phyloP scores from a whole-genome alignment of 2,888 invertebrate genomes.

The Andrena haemorrhoa region DNA sequence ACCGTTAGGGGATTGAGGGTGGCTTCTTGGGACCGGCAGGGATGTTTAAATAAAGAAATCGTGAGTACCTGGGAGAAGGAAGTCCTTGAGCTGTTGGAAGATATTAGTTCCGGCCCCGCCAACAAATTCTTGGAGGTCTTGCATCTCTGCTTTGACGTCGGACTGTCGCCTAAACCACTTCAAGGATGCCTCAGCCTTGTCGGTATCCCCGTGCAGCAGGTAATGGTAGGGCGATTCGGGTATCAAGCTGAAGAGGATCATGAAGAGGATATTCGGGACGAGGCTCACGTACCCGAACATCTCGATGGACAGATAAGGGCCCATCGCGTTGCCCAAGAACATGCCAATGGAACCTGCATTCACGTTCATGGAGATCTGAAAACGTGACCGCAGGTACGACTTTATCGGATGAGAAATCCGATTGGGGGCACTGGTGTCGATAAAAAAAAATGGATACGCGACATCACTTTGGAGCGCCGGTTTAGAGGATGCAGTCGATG shows the following conservation, averaged over 20 bases:
- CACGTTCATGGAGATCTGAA: slow-evolving; percentile 80
- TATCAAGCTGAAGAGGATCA: slow-evolving; percentile 77
- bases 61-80: slow-evolving; percentile 72
- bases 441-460: slow-evolving; percentile 6
- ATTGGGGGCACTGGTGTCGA: slow-evolving; percentile 5
- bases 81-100: slow-evolving; percentile 70
- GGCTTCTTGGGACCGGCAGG: background rate
- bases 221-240: slow-evolving; percentile 83
- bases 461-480: background rate
- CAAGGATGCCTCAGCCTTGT: slow-evolving; percentile 80
- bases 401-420: slow-evolving; percentile 37
- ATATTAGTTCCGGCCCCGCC: slow-evolving; percentile 74
- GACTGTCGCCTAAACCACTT: slow-evolving; percentile 78
- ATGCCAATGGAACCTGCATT: slow-evolving; percentile 78
- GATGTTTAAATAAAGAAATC: slow-evolving; percentile 22
- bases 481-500: background rate
- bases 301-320: slow-evolving; percentile 81
- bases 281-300: slow-evolving; percentile 79
- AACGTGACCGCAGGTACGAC: slow-evolving; percentile 36
- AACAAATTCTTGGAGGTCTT: slow-evolving; percentile 78
- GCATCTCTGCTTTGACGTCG: slow-evolving; percentile 79
- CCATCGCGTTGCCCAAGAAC: slow-evolving; percentile 81
- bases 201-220: slow-evolving; percentile 74
- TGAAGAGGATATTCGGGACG: slow-evolving; percentile 76
- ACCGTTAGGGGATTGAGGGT: no score